Conservation (phyloP, 2,113 vertebrate species). For the Sigmodon hispidus region DNA sequence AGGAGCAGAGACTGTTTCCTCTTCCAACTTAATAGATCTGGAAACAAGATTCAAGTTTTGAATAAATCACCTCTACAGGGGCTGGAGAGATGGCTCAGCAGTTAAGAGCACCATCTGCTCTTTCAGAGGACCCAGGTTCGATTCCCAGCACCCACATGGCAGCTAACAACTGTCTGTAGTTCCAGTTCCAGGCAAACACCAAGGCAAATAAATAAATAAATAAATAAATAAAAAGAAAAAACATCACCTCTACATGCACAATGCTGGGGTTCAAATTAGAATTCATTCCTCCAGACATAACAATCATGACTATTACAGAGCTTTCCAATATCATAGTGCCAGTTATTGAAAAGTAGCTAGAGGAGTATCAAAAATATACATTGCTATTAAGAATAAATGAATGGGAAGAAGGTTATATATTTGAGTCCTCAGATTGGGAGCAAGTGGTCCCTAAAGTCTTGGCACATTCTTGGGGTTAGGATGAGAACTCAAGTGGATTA, state of each 20-base stretch:
- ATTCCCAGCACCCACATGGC: too few species aligned
- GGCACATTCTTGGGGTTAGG: neutral
- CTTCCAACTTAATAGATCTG: neutral
- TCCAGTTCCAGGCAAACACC: too few species aligned
- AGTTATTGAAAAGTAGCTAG: neutral
- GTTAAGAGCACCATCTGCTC: too few species aligned
- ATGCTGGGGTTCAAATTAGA: neutral
- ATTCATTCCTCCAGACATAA: neutral
- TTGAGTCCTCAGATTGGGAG: neutral
- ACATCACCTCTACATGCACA: neutral
- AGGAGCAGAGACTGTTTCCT: constrained; percentile 19
- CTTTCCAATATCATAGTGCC: neutral
- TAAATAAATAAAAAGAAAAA: too few species aligned
- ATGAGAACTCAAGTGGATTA: constrained; percentile 6
- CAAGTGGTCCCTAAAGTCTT: neutral
- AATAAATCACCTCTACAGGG: neutral
- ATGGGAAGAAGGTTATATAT: neutral
- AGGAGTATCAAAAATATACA: neutral
- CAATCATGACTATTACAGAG: neutral
- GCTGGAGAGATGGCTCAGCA: too few species aligned
- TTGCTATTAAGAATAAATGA: constrained; percentile 33
- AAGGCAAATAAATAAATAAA: too few species aligned
- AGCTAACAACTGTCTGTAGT: too few species aligned
- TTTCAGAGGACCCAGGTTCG: too few species aligned
- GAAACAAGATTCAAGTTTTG: constrained; percentile 28